Conservation (phyloP, 2,113 vertebrate species). For the Myrmecobius fasciatus region DNA sequence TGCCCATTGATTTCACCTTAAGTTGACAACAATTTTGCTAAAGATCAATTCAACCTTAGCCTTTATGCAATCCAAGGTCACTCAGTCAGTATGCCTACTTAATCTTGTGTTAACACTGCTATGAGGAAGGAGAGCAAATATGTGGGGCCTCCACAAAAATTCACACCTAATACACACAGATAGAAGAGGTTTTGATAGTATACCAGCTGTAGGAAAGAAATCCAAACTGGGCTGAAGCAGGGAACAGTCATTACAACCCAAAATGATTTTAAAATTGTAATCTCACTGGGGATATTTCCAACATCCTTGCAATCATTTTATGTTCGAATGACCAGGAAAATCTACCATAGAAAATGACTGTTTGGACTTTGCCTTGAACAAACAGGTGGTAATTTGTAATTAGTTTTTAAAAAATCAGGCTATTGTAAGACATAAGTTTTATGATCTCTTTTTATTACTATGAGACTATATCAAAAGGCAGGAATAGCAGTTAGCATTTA, state of each 20-base stretch:
- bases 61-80: constrained; percentile 8
- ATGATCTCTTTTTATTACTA: constrained; percentile 64
- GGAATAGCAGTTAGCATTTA: constrained; percentile 51
- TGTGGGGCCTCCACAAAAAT: constrained; percentile 19
- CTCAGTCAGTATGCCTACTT: constrained; percentile 38
- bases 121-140: not conserved
- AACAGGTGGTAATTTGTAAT: constrained; percentile 41
- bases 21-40: constrained; percentile 37
- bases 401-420: constrained; percentile 43
- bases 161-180: not conserved
- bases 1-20: constrained; percentile 52
- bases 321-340: constrained; percentile 20
- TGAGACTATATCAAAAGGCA: constrained; percentile 46
- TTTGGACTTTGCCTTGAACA: constrained; percentile 53
- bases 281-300: constrained; percentile 5
- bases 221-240: not conserved
- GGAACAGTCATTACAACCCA: constrained; percentile 38
- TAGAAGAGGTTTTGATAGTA: not conserved
- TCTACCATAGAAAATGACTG: constrained; percentile 43
- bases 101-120: constrained; percentile 3
- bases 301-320: constrained; percentile 42
- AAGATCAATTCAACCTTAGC: constrained; percentile 48
- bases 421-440: constrained; percentile 47
- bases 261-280: constrained; percentile 6
- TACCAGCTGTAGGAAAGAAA: constrained; percentile 8